These are phyloP conservation scores for Tinea trinotella DNA, from an alignment of 2,888 invertebrate species.

Conservation along the genomic window DNA sequence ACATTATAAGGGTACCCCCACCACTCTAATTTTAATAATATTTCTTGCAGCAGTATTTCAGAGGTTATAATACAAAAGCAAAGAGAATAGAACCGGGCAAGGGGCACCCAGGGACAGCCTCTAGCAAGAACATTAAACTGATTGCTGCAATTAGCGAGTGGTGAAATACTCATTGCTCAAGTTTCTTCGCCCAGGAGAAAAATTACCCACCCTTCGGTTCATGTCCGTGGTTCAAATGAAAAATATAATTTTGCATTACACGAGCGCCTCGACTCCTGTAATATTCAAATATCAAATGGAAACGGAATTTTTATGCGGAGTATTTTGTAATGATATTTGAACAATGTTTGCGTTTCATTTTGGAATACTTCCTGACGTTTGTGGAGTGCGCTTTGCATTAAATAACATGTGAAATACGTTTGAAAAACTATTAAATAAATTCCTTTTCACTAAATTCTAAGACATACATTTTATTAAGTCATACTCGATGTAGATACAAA, in stretches of 20 bases:
- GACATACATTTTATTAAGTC: too few relatives aligned
- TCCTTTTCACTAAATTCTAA: too few relatives aligned
- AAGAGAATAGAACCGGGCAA: conserved; percentile 16
- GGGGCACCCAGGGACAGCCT: conserved; percentile 16
- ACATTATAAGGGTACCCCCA: conserved; percentile 1
- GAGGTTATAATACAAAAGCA: conserved; percentile 7
- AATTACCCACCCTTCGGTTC: conserved; percentile 16
- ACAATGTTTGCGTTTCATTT: conserved; percentile 15
- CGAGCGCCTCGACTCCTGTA: background rate
- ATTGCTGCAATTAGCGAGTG: conserved; percentile 23
- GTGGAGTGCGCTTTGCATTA: conserved; percentile 6
- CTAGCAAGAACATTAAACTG: conserved; percentile 20
- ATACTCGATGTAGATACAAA: too few relatives aligned
- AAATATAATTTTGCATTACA: conserved; percentile 14
- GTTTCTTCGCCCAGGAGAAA: conserved; percentile 19
- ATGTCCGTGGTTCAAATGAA: conserved; percentile 15
- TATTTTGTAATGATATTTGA: conserved; percentile 13
- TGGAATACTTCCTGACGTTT: background rate
- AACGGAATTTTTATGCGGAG: conserved; percentile 5
- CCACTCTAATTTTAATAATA: conserved; percentile 12
- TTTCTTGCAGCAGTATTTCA: conserved; percentile 10
- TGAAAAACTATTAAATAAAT: background rate
- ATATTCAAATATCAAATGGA: conserved; percentile 16
- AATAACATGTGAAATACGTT: background rate
- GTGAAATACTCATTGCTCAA: conserved; percentile 22